These are phyloP conservation scores for Philonicus albiceps DNA, from an alignment of 2,888 invertebrate genomes.

Conservation along the genomic window DNA sequence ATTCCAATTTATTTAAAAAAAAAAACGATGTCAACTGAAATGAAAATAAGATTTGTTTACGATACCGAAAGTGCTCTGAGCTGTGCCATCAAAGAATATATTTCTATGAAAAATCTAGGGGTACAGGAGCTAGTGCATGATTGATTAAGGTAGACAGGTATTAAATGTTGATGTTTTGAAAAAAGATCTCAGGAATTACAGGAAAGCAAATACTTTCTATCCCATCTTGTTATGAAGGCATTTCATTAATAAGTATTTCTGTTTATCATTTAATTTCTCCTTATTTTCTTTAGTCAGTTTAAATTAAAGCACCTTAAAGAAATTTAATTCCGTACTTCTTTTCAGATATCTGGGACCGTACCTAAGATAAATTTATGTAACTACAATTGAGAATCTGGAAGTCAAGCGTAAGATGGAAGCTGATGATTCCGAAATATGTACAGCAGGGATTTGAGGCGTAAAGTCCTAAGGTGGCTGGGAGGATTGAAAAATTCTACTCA, in stretches of 20 bases:
- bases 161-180: neutral
- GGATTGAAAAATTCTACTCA: slow-evolving; percentile 32
- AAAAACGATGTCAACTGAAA: neutral
- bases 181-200: neutral
- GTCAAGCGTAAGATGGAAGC: neutral
- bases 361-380: neutral
- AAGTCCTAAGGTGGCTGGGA: slow-evolving; percentile 28
- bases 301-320: neutral
- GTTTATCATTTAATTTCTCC: neutral
- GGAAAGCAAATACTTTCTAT: neutral
- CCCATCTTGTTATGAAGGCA: neutral
- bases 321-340: neutral
- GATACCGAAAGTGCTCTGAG: neutral
- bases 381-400: neutral
- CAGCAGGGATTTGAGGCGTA: slow-evolving; percentile 31
- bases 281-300: neutral
- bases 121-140: neutral
- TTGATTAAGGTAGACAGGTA: neutral
- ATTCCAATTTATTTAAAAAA: neutral
- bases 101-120: neutral
- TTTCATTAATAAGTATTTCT: neutral
- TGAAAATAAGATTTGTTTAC: neutral
- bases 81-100: neutral
- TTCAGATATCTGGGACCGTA: neutral
- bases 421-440: slow-evolving; percentile 11